A percentile compares a stretch with the other conserved stretches of the same genome.
phyloP scores from a whole-genome alignment of 2,797 vertebrate species.

The Capromys pilorides region DNA sequence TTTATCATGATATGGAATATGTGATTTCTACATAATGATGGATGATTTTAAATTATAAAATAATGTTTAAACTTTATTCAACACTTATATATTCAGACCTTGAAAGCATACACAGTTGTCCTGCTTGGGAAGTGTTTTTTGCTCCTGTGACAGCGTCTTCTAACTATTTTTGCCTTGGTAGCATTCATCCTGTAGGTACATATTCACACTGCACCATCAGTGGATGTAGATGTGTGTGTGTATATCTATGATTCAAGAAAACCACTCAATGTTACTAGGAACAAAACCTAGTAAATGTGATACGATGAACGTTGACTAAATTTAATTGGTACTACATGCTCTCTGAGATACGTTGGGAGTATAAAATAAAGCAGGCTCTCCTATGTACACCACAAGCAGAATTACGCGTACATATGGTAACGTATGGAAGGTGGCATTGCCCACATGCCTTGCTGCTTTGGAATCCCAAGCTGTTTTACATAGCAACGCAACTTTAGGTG shows the following conservation, averaged over 20 bases:
- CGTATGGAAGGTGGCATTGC: not conserved
- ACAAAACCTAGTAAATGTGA: not conserved
- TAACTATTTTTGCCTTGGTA: not conserved
- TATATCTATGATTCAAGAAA: not conserved
- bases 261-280: not conserved
- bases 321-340: slow-evolving; percentile 6
- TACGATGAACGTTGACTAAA: not conserved
- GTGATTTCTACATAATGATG: slow-evolving; percentile 11
- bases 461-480: not conserved
- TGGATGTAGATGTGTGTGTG: not conserved
- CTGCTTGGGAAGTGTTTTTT: not conserved
- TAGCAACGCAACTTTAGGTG: slow-evolving; percentile 54
- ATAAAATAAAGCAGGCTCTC: not conserved
- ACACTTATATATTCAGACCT: not conserved
- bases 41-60: slow-evolving; percentile 12
- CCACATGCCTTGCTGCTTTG: not conserved
- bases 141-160: slow-evolving; percentile 4
- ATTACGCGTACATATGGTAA: not conserved
- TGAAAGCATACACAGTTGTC: not conserved
- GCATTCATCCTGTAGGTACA: not conserved
- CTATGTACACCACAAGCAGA: not conserved
- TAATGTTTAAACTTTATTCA: slow-evolving; percentile 1
- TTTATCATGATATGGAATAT: not conserved
- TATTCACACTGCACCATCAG: not conserved
- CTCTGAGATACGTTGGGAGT: slow-evolving; percentile 26